phyloP scores from a whole-genome alignment of 2,797 vertebrate genomes.

The Tolypeutes matacus region DNA sequence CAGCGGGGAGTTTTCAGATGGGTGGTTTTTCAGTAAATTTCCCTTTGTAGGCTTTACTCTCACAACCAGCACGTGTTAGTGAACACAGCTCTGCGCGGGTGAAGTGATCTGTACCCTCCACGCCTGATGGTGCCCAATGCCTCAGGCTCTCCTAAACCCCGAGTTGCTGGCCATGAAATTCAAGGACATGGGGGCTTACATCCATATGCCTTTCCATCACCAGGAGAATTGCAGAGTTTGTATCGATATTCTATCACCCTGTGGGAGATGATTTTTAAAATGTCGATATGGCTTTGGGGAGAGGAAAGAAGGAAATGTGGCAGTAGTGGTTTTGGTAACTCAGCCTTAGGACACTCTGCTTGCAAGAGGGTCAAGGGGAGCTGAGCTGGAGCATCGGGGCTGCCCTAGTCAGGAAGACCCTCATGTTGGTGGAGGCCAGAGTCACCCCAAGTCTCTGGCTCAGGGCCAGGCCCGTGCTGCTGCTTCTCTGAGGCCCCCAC shows the following conservation, averaged over 20 bases:
- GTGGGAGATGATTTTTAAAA: background rate
- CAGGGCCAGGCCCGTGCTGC: background rate
- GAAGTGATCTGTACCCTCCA: background rate
- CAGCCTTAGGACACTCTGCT: background rate
- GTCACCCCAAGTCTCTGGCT: background rate
- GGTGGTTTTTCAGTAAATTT: background rate
- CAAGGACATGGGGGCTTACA: background rate
- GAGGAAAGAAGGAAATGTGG: background rate
- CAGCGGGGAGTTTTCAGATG: background rate
- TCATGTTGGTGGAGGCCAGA: background rate
- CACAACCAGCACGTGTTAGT: fast-evolving
- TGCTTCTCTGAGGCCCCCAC: background rate
- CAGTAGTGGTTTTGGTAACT: no score
- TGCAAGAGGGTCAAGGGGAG: background rate
- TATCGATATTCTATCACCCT: background rate
- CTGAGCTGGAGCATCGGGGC: background rate
- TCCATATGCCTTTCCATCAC: background rate
- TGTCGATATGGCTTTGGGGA: background rate
- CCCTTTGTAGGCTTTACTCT: background rate
- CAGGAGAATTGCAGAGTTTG: background rate
- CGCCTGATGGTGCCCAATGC: no score
- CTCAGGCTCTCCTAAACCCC: background rate
- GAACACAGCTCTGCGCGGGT: fast-evolving
- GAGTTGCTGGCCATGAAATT: background rate
- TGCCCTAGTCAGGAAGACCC: fast-evolving